Evolutionary conservation across 2,888 invertebrate species (phyloP), one percentile per base, ranked within the genome.

Genomic region (Timema podura): DNA sequence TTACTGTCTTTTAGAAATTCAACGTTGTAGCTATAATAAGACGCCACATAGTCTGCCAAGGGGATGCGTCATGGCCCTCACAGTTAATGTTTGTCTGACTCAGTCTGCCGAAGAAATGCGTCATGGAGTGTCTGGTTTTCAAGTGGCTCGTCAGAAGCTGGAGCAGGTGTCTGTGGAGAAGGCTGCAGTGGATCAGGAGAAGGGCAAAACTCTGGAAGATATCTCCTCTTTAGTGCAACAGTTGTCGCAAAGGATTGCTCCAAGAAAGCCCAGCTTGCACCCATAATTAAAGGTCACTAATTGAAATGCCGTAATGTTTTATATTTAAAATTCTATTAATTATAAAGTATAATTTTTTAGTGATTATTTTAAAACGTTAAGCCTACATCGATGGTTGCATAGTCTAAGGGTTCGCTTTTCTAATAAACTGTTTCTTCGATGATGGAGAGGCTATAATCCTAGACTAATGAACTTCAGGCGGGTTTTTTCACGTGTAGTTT

Each of bases 251-350:
- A 81, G 86, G 82, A 85, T 91, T 70, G 85, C 87, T 85, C 86
- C 68, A 87, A 88, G 79, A 88, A 89, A 72, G 85, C 86, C 51
- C 85, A 86, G 76, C 78, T 87, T 64, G 84, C 85, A 1, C 86
- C 86, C 3, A 78, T 85, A 48, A 82, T 86, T 47, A 83, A 84
- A 77, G 61, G 45, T 30, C 44, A 48, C 45, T 30, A 48, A 9
- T 47, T 68, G 61, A 6, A 13, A 64, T 5, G n/a, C 15, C n/a
- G 7, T 65, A n/a, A 5, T 30, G 30, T 30, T 30, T 30, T 30
- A 30, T 30, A 3, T 30, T 30, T 30, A 3, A 30, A 30, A 30
- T 30, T 30, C 10, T n/a, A 9, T 48, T 0, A 10, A 15, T 7
- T 46, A 6, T n/a, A 47, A 66, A 49, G 9, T 83, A 83, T 74